phyloP scores from a whole-genome alignment of 1,140 invertebrate genomes.

The Aricia agestis region DNA sequence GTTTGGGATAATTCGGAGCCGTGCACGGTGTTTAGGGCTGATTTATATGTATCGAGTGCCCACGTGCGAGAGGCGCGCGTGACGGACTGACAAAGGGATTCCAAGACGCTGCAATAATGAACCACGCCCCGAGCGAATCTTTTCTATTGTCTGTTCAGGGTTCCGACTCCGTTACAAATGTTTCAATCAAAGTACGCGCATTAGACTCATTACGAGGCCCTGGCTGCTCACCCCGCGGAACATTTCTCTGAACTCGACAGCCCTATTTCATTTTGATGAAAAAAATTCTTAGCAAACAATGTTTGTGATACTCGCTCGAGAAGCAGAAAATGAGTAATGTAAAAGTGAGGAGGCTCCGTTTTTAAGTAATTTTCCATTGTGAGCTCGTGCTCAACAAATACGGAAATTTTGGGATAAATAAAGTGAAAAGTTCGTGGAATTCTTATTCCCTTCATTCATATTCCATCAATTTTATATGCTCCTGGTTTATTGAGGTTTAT shows the following conservation, averaged over 20 bases:
- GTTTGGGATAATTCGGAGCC: slow-evolving; percentile 2
- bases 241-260: slow-evolving; percentile 34
- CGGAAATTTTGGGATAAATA: background rate
- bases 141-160: slow-evolving; percentile 38
- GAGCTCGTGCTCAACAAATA: background rate
- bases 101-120: slow-evolving; percentile 45
- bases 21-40: slow-evolving; percentile 12
- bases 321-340: slow-evolving; percentile 63
- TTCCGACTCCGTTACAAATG: slow-evolving; percentile 38
- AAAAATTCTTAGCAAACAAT: slow-evolving; percentile 49
- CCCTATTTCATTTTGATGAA: slow-evolving; percentile 47
- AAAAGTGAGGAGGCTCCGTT: slow-evolving; percentile 46
- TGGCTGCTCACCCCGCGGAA: slow-evolving; percentile 19
- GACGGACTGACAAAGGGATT: slow-evolving; percentile 53
- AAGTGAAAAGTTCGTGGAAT: slow-evolving; percentile 13
- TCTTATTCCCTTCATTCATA: slow-evolving; percentile 26
- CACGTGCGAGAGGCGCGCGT: slow-evolving; percentile 34
- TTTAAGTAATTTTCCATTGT: slow-evolving; percentile 34
- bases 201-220: slow-evolving; percentile 26
- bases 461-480: background rate
- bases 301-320: slow-evolving; percentile 50
- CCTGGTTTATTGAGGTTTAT: background rate
- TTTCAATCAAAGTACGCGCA: slow-evolving; percentile 37
- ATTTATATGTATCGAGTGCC: slow-evolving; percentile 27
- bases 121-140: slow-evolving; percentile 34